Conservation (phyloP, 2,888 invertebrate genomes). For the Epinotia nisella region DNA sequence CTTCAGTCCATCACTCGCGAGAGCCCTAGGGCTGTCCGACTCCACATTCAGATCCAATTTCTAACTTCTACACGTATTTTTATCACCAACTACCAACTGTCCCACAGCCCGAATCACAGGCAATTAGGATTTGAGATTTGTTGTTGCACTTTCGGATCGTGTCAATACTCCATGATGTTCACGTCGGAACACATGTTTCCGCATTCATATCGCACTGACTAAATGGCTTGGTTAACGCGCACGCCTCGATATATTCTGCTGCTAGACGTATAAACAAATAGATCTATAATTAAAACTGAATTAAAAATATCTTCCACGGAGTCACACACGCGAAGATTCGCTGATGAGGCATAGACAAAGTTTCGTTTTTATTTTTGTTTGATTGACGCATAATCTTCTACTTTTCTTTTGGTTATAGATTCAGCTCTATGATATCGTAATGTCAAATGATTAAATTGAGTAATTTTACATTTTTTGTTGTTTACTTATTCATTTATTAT, state of each 20-base stretch:
- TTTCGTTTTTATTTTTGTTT: conserved; percentile 58
- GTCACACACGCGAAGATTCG: conserved; percentile 79
- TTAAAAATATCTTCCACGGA: conserved; percentile 74
- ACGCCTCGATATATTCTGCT: conserved; percentile 68
- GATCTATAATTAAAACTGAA: conserved; percentile 76
- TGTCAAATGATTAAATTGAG: conserved; percentile 20
- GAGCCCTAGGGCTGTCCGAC: conserved; percentile 51
- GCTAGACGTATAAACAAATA: conserved; percentile 65
- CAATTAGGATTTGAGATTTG: conserved; percentile 75
- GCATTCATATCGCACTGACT: conserved; percentile 63
- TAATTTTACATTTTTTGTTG: not conserved
- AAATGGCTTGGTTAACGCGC: conserved; percentile 63
- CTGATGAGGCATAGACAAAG: conserved; percentile 73
- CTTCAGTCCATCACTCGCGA: conserved; percentile 64
- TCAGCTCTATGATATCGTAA: conserved; percentile 11
- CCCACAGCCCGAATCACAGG: conserved; percentile 57
- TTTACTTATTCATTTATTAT: not conserved
- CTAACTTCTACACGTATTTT: conserved; percentile 44
- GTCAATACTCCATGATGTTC: conserved; percentile 72
- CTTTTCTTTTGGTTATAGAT: conserved; percentile 22
- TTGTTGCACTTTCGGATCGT: conserved; percentile 68
- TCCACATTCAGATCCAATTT: conserved; percentile 51
- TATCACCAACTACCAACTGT: conserved; percentile 53
- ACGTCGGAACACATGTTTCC: conserved; percentile 83
- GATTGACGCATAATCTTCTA: conserved; percentile 67